Evolutionary conservation across 2,797 vertebrate genomes (phyloP).

Genomic region (Lithobates sylvaticus): DNA sequence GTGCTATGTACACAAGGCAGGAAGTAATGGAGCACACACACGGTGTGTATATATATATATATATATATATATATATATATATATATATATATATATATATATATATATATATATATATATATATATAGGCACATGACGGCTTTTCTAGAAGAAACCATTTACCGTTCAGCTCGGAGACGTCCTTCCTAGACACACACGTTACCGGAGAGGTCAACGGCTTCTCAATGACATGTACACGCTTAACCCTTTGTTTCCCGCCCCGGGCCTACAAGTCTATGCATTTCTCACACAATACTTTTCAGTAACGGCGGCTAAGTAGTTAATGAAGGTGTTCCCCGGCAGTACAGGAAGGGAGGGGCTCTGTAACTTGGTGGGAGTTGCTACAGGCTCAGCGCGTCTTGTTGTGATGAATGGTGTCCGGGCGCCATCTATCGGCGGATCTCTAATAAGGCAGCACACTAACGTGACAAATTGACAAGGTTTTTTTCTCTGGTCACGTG

Average conservation of each 20-base stretch:
- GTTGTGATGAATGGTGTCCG: neutral
- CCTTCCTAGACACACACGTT: neutral
- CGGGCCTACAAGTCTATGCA: neutral
- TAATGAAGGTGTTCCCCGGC: neutral
- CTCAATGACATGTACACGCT: neutral
- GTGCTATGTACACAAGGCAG: too few relatives aligned
- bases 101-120: too few relatives aligned
- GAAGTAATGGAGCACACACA: too few relatives aligned
- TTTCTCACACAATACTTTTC: neutral
- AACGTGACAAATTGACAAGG: too few relatives aligned
- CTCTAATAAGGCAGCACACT: neutral
- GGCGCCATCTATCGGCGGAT: neutral
- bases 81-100: too few relatives aligned
- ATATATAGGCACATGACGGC: neutral
- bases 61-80: too few relatives aligned
- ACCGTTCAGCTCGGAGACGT: neutral
- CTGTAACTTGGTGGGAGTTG: neutral
- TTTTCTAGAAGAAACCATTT: neutral
- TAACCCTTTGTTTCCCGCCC: neutral
- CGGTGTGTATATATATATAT: too few relatives aligned
- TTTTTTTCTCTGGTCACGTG: too few relatives aligned
- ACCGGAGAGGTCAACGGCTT: neutral
- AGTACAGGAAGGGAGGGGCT: constrained; percentile 11
- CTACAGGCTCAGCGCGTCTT: neutral
- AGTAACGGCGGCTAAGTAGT: neutral